Evolutionary conservation across 2,888 invertebrate genomes (phyloP), one percentile per base, ranked within the genome.

Genomic region (Pheosia tremula): DNA sequence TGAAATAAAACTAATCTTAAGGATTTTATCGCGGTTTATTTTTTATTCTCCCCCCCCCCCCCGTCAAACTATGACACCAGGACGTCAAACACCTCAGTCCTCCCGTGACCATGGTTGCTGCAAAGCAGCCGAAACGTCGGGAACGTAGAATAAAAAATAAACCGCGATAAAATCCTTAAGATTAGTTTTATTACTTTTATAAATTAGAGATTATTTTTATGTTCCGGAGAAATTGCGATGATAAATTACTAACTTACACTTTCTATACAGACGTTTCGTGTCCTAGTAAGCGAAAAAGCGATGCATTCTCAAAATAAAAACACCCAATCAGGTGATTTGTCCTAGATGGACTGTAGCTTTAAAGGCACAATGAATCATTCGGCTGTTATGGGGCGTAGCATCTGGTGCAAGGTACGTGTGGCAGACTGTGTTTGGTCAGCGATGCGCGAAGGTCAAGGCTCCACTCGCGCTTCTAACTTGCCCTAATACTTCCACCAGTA

Each of bases 371-470:
- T 78, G 78, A 82, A 80, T 83, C 81, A 82, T 72, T 69, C 67
- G 75, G 78, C 77, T 81, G 72, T 82, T 85, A 84, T 85, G 82
- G 84, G 80, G 83, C 74, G 79, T 80, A 80, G 81, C 89, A 89
- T 88, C 89, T 88, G 87, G 84, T 86, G 82, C 82, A 81, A 81
- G 77, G 80, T 82, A 79, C 81, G 82, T 82, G 81, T 84, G 65
- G 75, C 75, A 80, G 79, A 81, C 87, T 89, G 87, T 89, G 84
- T 90, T 89, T 87, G 84, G 82, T 76, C 87, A 86, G 82, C 84
- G 85, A 78, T 68, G 87, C 91, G 87, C 81, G 91, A 91, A 93
- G 92, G 92, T 84, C 91, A 90, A 90, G 93, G 92, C 75, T 82
- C 82, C 75, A 82, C 81, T 81, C 81, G 83, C 86, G 81, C 84